phyloP scores from a whole-genome alignment of 2,113 vertebrate species.

The Leptosomus discolor region DNA sequence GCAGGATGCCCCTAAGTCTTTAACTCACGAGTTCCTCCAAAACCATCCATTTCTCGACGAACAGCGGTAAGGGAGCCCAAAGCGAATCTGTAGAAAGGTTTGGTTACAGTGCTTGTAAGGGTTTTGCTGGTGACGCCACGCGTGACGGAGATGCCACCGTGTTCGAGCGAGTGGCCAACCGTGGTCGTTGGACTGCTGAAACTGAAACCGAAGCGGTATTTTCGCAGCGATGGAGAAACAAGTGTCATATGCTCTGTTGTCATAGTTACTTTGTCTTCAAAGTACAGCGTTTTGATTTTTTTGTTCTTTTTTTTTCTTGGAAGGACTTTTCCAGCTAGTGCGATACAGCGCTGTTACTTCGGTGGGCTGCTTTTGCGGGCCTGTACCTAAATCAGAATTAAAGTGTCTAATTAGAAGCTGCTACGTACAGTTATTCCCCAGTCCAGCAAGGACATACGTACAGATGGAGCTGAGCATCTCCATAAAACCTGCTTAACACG shows the following conservation, averaged over 20 bases:
- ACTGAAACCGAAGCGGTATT: constrained; percentile 30
- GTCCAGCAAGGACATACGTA: neutral
- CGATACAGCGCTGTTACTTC: neutral
- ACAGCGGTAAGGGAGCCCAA: neutral
- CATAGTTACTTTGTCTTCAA: constrained; percentile 54
- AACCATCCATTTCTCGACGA: neutral
- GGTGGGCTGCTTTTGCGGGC: neutral
- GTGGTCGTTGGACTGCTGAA: constrained; percentile 35
- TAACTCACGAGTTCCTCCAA: neutral
- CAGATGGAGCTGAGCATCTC: neutral
- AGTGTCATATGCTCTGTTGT: constrained; percentile 41
- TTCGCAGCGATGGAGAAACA: constrained; percentile 27
- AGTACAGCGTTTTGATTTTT: neutral
- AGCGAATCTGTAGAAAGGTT: neutral
- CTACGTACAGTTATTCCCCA: neutral
- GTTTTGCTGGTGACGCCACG: neutral
- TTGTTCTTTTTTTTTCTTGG: neutral
- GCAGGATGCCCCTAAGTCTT: neutral
- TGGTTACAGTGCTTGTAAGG: neutral
- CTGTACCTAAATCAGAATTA: neutral
- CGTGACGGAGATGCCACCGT: neutral
- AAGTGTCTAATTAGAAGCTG: neutral
- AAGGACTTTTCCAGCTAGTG: neutral
- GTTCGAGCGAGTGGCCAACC: constrained; percentile 32
- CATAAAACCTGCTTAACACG: neutral